Percentiles rank a stretch among this genome's conserved stretches.
Conservation (phyloP, 2,113 vertebrate species). For the Apeltes quadracus region DNA sequence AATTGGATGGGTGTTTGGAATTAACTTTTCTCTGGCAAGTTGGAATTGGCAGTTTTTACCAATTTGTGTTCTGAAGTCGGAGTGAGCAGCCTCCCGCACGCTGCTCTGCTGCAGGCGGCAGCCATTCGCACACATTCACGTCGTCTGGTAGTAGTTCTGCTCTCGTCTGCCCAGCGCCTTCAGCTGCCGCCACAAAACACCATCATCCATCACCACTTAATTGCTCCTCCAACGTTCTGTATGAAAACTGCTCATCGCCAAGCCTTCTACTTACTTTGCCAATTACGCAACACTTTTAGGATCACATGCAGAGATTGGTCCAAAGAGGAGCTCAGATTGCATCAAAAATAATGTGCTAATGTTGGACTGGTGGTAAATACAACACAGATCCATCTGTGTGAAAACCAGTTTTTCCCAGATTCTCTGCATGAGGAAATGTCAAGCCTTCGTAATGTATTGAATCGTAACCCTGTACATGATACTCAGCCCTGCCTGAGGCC, state of each 20-base stretch:
- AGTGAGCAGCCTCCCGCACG: no score
- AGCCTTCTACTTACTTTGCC: neutral
- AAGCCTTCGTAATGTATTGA: neutral
- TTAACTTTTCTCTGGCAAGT: neutral
- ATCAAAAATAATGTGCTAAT: neutral
- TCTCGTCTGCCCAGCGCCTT: neutral
- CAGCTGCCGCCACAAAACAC: constrained; percentile 7
- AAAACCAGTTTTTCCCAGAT: neutral
- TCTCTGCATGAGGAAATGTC: neutral
- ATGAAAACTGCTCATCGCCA: neutral
- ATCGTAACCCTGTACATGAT: neutral
- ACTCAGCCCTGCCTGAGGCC: neutral
- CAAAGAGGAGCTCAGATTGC: neutral
- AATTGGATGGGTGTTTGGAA: neutral
- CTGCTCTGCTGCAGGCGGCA: no score
- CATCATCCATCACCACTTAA: neutral
- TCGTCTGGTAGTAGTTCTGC: neutral
- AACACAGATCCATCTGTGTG: neutral
- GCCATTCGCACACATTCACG: neutral
- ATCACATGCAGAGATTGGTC: neutral
- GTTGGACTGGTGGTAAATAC: neutral
- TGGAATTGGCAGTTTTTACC: neutral
- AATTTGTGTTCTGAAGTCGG: neutral
- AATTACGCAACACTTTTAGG: neutral
- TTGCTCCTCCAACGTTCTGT: neutral